Evolutionary conservation across 2,113 vertebrate genomes (phyloP).

Genomic region (Nansenia antarctica): DNA sequence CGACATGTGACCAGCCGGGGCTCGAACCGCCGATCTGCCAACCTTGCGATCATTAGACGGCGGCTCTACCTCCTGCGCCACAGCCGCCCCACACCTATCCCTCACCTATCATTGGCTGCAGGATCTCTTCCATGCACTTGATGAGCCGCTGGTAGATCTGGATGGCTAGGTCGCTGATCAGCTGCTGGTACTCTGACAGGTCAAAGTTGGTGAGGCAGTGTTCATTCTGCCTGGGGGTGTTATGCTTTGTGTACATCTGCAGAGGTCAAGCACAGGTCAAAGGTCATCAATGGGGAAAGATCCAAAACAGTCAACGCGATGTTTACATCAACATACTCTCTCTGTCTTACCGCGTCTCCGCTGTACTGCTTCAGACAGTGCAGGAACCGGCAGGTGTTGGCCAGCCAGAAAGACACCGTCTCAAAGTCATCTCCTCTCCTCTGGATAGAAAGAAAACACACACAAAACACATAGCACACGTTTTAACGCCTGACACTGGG

Average conservation of each 20-base stretch:
- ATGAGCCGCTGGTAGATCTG: conserved; percentile 97
- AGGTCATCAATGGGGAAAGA: background rate
- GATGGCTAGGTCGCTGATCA: conserved; percentile 90
- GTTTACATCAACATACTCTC: background rate
- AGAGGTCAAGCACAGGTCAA: background rate
- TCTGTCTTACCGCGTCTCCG: conserved; percentile 85
- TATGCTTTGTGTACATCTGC: conserved; percentile 82
- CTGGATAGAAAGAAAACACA: conserved; percentile 65
- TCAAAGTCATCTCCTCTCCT: conserved; percentile 91
- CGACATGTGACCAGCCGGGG: too few relatives aligned
- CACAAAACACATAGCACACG: conserved; percentile 14
- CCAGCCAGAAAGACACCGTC: conserved; percentile 94
- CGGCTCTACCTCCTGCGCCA: too few relatives aligned
- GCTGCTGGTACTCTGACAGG: conserved; percentile 91
- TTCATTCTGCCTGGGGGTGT: conserved; percentile 90
- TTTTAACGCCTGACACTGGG: too few relatives aligned
- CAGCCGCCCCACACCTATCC: too few relatives aligned
- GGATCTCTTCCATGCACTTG: conserved; percentile 85
- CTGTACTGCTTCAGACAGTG: conserved; percentile 97
- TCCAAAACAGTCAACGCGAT: background rate
- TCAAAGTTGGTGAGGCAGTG: conserved; percentile 96
- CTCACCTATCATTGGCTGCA: conserved; percentile 94
- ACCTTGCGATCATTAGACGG: too few relatives aligned
- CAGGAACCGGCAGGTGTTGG: conserved; percentile 90
- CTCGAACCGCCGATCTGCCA: too few relatives aligned